Evolutionary conservation across 2,888 invertebrate genomes (phyloP), one percentile per base, ranked within the genome.

Genomic region (Panzeria rudis): DNA sequence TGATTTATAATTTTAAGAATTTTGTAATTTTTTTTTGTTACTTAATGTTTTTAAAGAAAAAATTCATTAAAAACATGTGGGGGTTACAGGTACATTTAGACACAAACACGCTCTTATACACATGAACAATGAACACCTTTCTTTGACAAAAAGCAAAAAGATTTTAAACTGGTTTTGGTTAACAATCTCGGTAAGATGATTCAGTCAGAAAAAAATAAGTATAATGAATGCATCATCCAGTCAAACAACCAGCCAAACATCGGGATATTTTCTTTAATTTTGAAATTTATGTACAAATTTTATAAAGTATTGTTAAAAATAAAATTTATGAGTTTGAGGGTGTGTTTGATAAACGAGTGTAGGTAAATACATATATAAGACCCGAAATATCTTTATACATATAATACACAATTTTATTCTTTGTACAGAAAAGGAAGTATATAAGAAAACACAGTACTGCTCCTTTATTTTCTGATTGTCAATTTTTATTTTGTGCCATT

Each of bases 271-370:
- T 1, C n/a, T 62, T 64, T 54, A 9, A 17, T 66, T 44, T 47
- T 56, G 23, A 20, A 54, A 56, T 61, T 50, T 78, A 47, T 54
- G 44, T 54, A 50, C 52, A 38, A 68, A 25, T 17, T 13, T 8
- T 50, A 61, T 59, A 71, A 72, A 35, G 66, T 69, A 77, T 78
- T 84, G 79, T 79, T 79, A 38, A 84, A 75, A 75, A 69, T 59
- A 59, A 71, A 75, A 85, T 82, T 85, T 78, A 85, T 78, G 62
- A 41, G 75, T 77, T 82, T 85, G 82, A 85, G 78, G 85, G 85
- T 82, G 85, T 82, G 82, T 75, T 82, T 71, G 50, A 69, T 50
- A 71, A 77, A 72, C 77, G 68, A 56, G 41, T 59, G 50, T 44
- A n/a, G n/a, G n/a, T n/a, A n/a, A n/a, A n/a, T n/a, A 50, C 15